Percentiles rank a stretch among this genome's conserved stretches.
phyloP scores from a whole-genome alignment of 2,797 vertebrate genomes.

The Poecilia wingei region DNA sequence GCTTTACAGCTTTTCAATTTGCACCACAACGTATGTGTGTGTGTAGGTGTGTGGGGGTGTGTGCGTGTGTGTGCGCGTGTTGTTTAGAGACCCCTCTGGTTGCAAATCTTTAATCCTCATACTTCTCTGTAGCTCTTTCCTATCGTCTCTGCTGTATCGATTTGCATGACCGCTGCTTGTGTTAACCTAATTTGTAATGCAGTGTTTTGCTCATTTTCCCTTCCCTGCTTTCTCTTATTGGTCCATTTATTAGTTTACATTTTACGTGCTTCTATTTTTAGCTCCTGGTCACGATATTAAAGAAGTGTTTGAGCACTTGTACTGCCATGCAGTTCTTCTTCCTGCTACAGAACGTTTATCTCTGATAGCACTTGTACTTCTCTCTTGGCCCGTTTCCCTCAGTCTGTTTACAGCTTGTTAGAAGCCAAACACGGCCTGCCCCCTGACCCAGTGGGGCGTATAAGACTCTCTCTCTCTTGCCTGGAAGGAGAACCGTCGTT shows the following conservation, averaged over 20 bases:
- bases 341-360: not conserved
- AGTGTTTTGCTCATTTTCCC: conserved; percentile 22
- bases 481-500: conserved; percentile 49
- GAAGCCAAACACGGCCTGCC: conserved; percentile 41
- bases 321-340: conserved; percentile 15
- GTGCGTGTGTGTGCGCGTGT: not conserved
- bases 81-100: conserved; percentile 28
- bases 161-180: not conserved
- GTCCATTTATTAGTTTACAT: not conserved
- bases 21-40: not conserved
- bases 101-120: conserved; percentile 1
- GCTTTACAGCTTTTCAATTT: conserved; percentile 15
- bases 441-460: conserved; percentile 43
- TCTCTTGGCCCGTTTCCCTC: conserved; percentile 13
- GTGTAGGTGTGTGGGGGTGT: too few relatives aligned
- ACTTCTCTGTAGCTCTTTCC: not conserved
- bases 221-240: not conserved
- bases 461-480: conserved; percentile 25
- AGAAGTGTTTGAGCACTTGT: not conserved
- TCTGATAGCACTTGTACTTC: conserved; percentile 21
- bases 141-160: not conserved
- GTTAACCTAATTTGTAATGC: conserved; percentile 25
- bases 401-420: conserved; percentile 47
- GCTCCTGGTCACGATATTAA: not conserved
- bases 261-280: conserved; percentile 15